Evolutionary conservation across 2,888 invertebrate genomes (phyloP), one percentile per base, ranked within the genome.

Genomic region (Agonum fuliginosum): DNA sequence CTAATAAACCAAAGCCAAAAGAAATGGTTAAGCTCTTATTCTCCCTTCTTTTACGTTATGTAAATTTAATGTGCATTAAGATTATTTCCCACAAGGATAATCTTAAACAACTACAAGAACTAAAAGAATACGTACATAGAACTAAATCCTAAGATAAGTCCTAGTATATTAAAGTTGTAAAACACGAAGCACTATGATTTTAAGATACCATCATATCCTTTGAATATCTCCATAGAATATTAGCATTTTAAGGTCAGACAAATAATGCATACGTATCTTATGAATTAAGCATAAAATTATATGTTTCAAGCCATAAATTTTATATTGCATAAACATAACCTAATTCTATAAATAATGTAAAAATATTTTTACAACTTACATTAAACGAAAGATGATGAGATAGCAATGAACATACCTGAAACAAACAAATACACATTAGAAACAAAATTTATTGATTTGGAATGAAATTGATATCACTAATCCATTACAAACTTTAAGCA

Each of bases 181-280:
- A 54, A 54, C 54, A 20, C 4, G 17, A 10, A 24, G n/a, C 22
- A 12, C 54, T 54, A 54, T 54, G 54, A 54, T 54, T 54, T 54
- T n/a, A 54, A 54, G 24, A 24, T 54, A 54, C 12, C 3, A 54
- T 54, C 24, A 54, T 54, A 54, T 12, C 20, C 24, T n/a, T 12
- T 24, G 12, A 4, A 54, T 12, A 22, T 24, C 22, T 51, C n/a
- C 54, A 22, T n/a, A 54, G n/a, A 24, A n/a, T 10, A 24, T 54
- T 54, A 24, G 24, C 54, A 54, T 54, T 54, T 54, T 54, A 20
- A 54, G 22, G n/a, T 54, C 12, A n/a, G n/a, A n/a, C n/a, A 51
- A 2, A 12, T 54, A 54, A 54, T 54, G 54, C 54, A 54, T 54
- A 48, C 20, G n/a, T 48, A 54, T 22, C 54, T n/a, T 54, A 22